Base-by-base conservation (phyloP, 2,888 invertebrate genomes). In the Drosophila prostipennis region DNA sequence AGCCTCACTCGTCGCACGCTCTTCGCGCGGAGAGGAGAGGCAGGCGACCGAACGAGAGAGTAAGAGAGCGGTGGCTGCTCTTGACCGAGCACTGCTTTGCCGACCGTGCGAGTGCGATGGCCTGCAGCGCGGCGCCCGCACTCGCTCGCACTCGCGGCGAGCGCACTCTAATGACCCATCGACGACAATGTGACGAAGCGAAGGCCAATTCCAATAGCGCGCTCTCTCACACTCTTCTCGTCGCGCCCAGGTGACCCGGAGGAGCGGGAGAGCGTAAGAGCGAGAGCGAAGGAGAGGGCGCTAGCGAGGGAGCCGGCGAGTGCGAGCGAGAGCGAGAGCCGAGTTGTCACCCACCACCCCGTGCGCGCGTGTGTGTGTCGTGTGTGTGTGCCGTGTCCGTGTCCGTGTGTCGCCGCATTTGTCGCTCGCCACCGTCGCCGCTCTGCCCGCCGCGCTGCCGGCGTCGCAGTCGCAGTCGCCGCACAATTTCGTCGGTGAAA, bases 121-220 rank as follows among this genome's bases (percentile, higher is more conserved):
- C 37, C n/a, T 16, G 19, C 36, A 32, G 14, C 56, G 65, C 36
- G 53, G 55, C 68, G 40, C 65, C 71, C 49, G 46, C 40, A 57
- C 61, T 58, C 46, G 10, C 14, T 61, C 23, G 14, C 58, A 4
- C 61, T 7, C 8, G 14, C 32, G 6, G 46, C 19, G 42, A 14
- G 29, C 5, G 54, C 68, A 26, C 26, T 26, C 57, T 68, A 74
- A 64, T 85, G 85, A 84, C 81, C 81, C 76, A 79, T 81, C 85
- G 84, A 80, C 81, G 81, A 84, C 81, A 85, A 78, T 85, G 77
- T 85, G 82, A 80, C 82, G 77, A 72, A 86, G 73, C 82, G 77
- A 72, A 86, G 73, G 74, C 86, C 79, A 78, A 82, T 82, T 85
- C 77, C 78, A 77, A 76, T 78, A 76, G 76, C 76, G 72, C 74